Conservation (phyloP, 2,113 vertebrate species). For the Cricetomys ansorgei region DNA sequence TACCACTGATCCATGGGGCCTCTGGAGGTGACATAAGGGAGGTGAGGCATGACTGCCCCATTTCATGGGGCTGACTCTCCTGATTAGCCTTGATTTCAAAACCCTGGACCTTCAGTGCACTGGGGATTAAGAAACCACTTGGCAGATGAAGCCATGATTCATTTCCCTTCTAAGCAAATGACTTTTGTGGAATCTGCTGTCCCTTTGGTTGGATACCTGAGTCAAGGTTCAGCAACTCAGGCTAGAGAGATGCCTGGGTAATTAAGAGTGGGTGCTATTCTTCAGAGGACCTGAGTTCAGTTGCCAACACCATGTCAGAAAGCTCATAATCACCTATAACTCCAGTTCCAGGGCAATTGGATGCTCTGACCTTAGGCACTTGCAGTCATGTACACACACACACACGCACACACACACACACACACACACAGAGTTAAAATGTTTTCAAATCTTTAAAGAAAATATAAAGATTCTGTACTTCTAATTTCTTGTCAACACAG, state of each 20-base stretch:
- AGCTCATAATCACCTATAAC: neutral
- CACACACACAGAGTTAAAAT: neutral
- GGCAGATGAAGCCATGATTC: slow-evolving; percentile 19
- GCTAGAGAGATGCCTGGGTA: neutral
- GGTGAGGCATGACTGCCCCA: neutral
- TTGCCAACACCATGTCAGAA: neutral
- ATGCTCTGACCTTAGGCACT: no score
- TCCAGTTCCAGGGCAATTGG: neutral
- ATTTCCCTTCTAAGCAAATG: slow-evolving; percentile 56
- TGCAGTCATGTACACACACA: no score
- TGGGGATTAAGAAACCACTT: slow-evolving; percentile 36
- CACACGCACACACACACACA: neutral
- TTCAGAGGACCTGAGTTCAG: neutral
- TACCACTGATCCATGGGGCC: slow-evolving; percentile 51
- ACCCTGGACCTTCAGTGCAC: neutral
- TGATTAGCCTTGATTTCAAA: slow-evolving; percentile 32
- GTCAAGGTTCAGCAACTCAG: neutral
- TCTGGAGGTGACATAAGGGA: slow-evolving; percentile 50
- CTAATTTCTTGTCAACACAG: slow-evolving; percentile 16
- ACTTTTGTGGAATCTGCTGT: slow-evolving; percentile 39
- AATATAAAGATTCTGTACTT: neutral
- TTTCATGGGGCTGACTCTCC: neutral
- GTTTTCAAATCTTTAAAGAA: neutral
- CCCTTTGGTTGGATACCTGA: slow-evolving; percentile 43
- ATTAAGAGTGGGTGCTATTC: neutral